Evolutionary conservation across 2,113 vertebrate genomes (phyloP).

Genomic region (Colaptes auratus): DNA sequence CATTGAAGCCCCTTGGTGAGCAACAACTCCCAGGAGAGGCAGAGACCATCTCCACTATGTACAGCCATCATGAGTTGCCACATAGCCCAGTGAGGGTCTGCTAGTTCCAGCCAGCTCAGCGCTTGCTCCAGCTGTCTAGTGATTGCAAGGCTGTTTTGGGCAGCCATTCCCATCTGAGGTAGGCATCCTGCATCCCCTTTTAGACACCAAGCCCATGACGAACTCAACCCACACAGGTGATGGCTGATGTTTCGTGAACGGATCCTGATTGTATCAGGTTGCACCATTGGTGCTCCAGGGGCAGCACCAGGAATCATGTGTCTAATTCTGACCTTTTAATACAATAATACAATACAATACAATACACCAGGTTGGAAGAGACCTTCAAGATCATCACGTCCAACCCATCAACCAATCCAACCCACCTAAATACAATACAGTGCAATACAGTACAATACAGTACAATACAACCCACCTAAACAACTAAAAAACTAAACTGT

Average conservation of each 20-base stretch:
- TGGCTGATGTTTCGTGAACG: background rate
- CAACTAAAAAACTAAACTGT: too few relatives aligned
- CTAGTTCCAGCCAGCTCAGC: background rate
- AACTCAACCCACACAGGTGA: background rate
- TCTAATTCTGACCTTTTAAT: conserved; percentile 46
- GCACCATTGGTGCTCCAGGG: background rate
- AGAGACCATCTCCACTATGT: background rate
- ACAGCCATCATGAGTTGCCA: background rate
- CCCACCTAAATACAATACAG: too few relatives aligned
- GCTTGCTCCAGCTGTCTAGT: background rate
- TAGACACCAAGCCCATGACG: fast-evolving
- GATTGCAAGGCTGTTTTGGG: background rate
- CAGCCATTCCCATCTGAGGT: background rate
- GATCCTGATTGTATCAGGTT: background rate
- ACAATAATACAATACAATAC: too few relatives aligned
- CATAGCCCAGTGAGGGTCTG: background rate
- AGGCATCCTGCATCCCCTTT: background rate
- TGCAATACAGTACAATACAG: too few relatives aligned
- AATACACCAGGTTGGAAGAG: too few relatives aligned
- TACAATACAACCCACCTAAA: too few relatives aligned
- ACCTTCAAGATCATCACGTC: too few relatives aligned
- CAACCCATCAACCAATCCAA: too few relatives aligned
- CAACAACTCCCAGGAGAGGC: background rate
- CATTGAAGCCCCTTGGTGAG: background rate
- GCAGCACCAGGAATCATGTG: background rate